Percentiles rank a stretch among this genome's conserved stretches.
These are phyloP conservation scores for Probaryconus sp. DNA, from an alignment of 1,140 invertebrate species.

Conservation along the genomic window DNA sequence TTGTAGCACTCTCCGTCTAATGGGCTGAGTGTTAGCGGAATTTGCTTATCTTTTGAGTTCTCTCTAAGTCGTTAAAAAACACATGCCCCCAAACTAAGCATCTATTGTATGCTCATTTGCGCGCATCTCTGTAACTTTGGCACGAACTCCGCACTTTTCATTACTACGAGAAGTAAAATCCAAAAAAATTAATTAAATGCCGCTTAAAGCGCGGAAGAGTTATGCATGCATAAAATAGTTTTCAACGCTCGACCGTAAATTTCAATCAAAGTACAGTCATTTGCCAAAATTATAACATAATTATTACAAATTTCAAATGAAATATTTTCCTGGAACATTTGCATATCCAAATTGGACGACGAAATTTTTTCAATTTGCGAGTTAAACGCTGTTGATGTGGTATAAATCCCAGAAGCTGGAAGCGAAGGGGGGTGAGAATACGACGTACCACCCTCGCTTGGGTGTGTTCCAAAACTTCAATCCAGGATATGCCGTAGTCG, in stretches of 20 bases:
- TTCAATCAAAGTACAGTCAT: too few relatives aligned
- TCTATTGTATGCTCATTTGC: too few relatives aligned
- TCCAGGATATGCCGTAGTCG: slow-evolving; percentile 50
- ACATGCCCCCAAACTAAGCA: too few relatives aligned
- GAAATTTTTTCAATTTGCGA: slow-evolving; percentile 50
- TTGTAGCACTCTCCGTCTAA: slow-evolving; percentile 8
- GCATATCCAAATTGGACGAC: slow-evolving; percentile 39
- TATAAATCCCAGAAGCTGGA: slow-evolving; percentile 41
- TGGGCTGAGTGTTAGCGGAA: slow-evolving; percentile 17
- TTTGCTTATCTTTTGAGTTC: slow-evolving; percentile 10
- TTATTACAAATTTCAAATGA: slow-evolving; percentile 8
- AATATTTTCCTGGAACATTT: slow-evolving; percentile 29
- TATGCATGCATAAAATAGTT: too few relatives aligned
- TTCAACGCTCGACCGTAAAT: too few relatives aligned
- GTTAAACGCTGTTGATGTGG: slow-evolving; percentile 32
- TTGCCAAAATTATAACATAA: background rate
- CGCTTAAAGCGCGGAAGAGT: too few relatives aligned
- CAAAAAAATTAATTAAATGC: background rate
- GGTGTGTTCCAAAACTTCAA: slow-evolving; percentile 52
- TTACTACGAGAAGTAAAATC: too few relatives aligned
- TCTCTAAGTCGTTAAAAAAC: too few relatives aligned
- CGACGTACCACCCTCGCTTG: slow-evolving; percentile 33
- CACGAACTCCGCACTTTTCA: too few relatives aligned
- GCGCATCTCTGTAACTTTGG: too few relatives aligned
- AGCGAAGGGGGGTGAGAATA: slow-evolving; percentile 16